A percentile compares a stretch with the other conserved stretches of the same genome.
phyloP scores from a whole-genome alignment of 2,113 vertebrate genomes.

The Sinocyclocheilus grahami region DNA sequence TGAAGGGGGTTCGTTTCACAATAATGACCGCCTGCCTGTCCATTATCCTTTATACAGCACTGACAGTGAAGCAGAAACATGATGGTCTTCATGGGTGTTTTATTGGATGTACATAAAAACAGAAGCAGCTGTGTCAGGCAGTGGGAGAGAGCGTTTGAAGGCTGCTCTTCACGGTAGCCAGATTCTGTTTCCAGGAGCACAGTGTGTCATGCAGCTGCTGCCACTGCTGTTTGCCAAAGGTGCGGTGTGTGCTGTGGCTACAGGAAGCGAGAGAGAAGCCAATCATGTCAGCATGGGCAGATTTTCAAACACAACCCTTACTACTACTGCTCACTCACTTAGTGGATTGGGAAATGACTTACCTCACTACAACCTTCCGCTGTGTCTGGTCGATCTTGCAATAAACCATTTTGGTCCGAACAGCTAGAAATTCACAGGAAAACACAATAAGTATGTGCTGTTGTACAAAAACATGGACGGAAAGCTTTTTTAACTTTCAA shows the following conservation, averaged over 20 bases:
- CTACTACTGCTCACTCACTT: neutral
- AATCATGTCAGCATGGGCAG: neutral
- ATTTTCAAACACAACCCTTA: neutral
- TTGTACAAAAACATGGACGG: neutral
- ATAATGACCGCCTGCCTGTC: neutral
- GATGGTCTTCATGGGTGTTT: constrained; percentile 47
- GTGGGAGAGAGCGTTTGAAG: constrained; percentile 94
- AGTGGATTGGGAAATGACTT: constrained; percentile 58
- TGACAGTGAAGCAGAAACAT: neutral
- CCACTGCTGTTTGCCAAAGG: constrained; percentile 99
- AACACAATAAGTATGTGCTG: neutral
- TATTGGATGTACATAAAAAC: constrained; percentile 61
- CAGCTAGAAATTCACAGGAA: constrained; percentile 77
- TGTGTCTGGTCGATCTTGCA: constrained; percentile 99
- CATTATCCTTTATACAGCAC: neutral
- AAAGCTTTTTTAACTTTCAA: neutral
- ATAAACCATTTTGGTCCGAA: constrained; percentile 98
- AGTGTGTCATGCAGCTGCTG: constrained; percentile 94
- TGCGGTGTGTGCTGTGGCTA: constrained; percentile 97
- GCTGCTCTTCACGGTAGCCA: constrained; percentile 95
- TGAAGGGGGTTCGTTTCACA: neutral
- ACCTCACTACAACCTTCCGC: constrained; percentile 97
- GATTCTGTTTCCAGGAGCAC: constrained; percentile 94
- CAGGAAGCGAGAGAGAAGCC: constrained; percentile 56
- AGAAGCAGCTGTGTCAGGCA: constrained; percentile 67